Base-by-base conservation (phyloP, 2,888 invertebrate species). In the Eutolmus rufibarbis region DNA sequence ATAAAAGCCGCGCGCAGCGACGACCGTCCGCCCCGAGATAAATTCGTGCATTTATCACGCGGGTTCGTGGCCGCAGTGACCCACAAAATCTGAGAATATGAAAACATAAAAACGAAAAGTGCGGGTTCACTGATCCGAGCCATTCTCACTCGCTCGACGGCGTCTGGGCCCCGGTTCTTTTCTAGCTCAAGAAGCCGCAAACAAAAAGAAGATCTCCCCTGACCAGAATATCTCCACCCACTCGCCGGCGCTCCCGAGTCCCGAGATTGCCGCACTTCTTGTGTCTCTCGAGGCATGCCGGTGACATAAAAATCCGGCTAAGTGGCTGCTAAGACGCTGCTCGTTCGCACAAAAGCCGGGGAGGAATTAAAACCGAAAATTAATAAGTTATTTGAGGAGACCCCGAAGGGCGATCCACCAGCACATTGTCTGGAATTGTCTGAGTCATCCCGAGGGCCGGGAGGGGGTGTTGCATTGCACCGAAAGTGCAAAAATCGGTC, bases 11-110 rank as follows among this genome's bases (percentile, higher is more conserved):
- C 31, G 74, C n/a, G 1, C 43, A 12, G 8, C 43, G 4, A 19
- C 76, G 16, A 76, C n/a, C n/a, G 34, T 76, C 76, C 16, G 28
- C 31, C 77, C 74, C 40, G 37, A 46, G 19, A 43, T 40, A 43
- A 78, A 78, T 78, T 23, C 78, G 34, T 19, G 28, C 78, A 19
- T 78, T 78, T 78, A 78, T 78, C 43, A 43, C 78, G n/a, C 46
- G 40, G 40, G 46, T 78, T 78, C 78, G 40, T 43, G 78, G 28
- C 43, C 40, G 40, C 78, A 40, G 37, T 78, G 78, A 78, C 78
- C 78, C 78, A 76, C n/a, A 78, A 78, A 78, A 78, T 78, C 43
- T 28, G 43, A 46, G 28, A 78, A 78, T 46, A 46, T 12, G 43
- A 23, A 43, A n/a, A 78, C 16, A 37, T 19, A 34, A 37, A 8